Evolutionary conservation across 2,888 invertebrate species (phyloP).

Genomic region (Syrphus vitripennis): DNA sequence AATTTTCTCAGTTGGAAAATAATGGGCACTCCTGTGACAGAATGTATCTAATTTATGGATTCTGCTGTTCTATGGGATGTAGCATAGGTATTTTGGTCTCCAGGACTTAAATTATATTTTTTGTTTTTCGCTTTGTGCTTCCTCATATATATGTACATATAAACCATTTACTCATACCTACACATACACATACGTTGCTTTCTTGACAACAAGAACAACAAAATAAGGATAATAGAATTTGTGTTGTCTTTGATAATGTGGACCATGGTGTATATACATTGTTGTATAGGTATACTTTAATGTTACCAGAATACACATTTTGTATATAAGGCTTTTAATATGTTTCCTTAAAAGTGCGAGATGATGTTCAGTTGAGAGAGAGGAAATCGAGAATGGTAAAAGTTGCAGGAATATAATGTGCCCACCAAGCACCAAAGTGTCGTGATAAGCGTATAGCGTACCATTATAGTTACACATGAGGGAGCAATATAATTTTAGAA

Average conservation of each 20-base stretch:
- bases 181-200: not conserved
- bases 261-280: not conserved
- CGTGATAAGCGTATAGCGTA: not conserved
- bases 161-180: not conserved
- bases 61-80: conserved; percentile 35
- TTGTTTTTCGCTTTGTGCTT: not conserved
- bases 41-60: conserved; percentile 66
- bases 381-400: not conserved
- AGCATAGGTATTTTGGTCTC: not conserved
- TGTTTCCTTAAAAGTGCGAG: not conserved
- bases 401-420: not conserved
- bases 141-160: not conserved
- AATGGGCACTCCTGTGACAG: conserved; percentile 49
- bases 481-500: conserved; percentile 5
- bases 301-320: not conserved
- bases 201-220: conserved; percentile 1
- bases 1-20: conserved; percentile 12
- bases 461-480: not conserved
- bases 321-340: not conserved
- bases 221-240: conserved; percentile 3
- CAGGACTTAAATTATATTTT: not conserved
- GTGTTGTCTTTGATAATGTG: not conserved
- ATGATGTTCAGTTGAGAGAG: not conserved
- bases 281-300: not conserved
- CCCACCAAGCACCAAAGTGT: not conserved